These are phyloP conservation scores for Rutilus rutilus DNA, from an alignment of 2,113 vertebrate species.

Conservation along the genomic window DNA sequence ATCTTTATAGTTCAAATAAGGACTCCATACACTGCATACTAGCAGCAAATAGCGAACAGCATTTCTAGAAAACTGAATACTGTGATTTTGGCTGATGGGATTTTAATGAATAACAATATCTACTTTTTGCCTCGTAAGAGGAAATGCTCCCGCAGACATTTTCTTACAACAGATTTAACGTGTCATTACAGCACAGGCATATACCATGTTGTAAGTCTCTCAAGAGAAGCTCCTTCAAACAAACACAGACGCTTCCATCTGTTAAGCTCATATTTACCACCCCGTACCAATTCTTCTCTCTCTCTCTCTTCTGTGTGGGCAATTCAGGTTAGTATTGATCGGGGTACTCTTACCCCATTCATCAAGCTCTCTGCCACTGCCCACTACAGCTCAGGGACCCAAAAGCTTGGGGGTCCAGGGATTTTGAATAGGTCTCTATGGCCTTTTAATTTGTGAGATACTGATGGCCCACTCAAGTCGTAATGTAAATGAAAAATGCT, in stretches of 20 bases:
- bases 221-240: slow-evolving; percentile 31
- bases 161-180: slow-evolving; percentile 14
- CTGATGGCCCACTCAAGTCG: slow-evolving; percentile 34
- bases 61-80: slow-evolving; percentile 15
- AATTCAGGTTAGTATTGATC: slow-evolving; percentile 52
- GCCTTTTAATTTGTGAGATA: slow-evolving; percentile 9
- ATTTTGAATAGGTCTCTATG: slow-evolving; percentile 36
- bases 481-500: slow-evolving; percentile 44
- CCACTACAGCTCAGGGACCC: slow-evolving; percentile 34
- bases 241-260: slow-evolving; percentile 52
- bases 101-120: slow-evolving; percentile 47
- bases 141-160: neutral
- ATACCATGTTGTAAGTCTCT: slow-evolving; percentile 7
- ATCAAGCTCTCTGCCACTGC: slow-evolving; percentile 42
- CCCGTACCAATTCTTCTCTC: neutral
- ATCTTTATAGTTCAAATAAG: neutral
- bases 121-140: slow-evolving; percentile 19
- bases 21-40: neutral
- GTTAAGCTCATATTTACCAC: slow-evolving; percentile 34
- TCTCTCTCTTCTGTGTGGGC: slow-evolving; percentile 19
- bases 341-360: slow-evolving; percentile 8
- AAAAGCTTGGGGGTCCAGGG: slow-evolving; percentile 9
- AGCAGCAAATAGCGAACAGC: neutral
- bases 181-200: neutral
- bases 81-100: slow-evolving; percentile 38